A percentile compares a stretch with the other conserved stretches of the same genome.
Conservation (phyloP, 2,888 invertebrate species). For the Shargacucullia verbasci region DNA sequence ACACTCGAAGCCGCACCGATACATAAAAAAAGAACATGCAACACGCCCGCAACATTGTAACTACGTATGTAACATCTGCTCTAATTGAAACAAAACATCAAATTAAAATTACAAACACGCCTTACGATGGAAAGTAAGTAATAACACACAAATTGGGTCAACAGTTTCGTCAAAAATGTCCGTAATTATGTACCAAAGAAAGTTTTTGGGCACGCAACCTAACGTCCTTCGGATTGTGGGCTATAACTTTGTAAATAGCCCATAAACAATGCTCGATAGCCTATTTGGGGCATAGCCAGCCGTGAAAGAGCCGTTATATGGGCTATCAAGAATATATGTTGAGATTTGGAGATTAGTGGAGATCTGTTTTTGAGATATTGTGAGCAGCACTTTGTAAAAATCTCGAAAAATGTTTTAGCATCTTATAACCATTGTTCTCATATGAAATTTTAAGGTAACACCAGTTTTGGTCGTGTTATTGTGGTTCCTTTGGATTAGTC, state of each 20-base stretch:
- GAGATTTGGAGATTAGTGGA: conserved; percentile 36
- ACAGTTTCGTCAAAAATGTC: conserved; percentile 29
- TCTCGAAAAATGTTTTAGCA: not conserved
- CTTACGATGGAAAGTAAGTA: conserved; percentile 11
- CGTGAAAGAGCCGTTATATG: conserved; percentile 61
- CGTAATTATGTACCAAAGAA: conserved; percentile 36
- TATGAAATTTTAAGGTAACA: too few relatives aligned
- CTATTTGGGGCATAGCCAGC: conserved; percentile 56
- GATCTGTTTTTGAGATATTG: conserved; percentile 8
- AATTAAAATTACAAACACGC: conserved; percentile 17
- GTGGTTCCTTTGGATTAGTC: too few relatives aligned
- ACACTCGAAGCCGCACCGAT: too few relatives aligned
- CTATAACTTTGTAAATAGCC: conserved; percentile 43
- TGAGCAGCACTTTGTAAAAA: not conserved
- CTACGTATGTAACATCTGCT: not conserved
- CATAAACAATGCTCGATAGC: conserved; percentile 63
- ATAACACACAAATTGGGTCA: conserved; percentile 30
- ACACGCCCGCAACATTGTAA: too few relatives aligned
- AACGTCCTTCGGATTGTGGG: conserved; percentile 32
- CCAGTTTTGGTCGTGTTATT: too few relatives aligned
- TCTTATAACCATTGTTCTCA: not conserved
- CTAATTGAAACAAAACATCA: conserved; percentile 14
- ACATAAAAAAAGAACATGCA: too few relatives aligned
- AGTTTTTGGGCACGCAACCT: conserved; percentile 37
- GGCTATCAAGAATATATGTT: conserved; percentile 50